Base-by-base conservation (phyloP, 2,888 invertebrate genomes). In the Liposcelis brunnea region DNA sequence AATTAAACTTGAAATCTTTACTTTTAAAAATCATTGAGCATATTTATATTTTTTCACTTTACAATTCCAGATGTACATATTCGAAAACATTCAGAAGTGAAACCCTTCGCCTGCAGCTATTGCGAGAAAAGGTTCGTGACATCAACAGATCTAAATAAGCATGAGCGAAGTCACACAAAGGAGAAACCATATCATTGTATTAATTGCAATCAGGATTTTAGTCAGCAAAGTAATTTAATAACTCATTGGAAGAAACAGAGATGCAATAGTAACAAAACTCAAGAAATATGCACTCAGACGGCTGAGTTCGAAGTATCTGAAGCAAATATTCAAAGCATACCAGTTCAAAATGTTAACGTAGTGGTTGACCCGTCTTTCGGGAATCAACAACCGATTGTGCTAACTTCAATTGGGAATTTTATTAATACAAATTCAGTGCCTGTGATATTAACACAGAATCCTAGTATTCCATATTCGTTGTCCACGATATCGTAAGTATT, bases 201-300 rank as follows among this genome's bases (percentile, higher is more conserved):
- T 5, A 19, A 12, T 6, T 40, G 40, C 40, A 18, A 14, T 18
- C 40, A 18, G 7, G 19, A 19, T 14, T 35, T 35, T 10, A 14
- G 26, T 26, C 26, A 26, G 26, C 26, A 26, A 8, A 26, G 26
- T 8, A 26, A 26, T 26, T 26, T 26, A 26, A 26, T 26, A 6
- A 26, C 26, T 14, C 35, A 35, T 35, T 15, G 15, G 15, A 35
- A 40, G 19, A 40, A 14, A 16, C 35, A 16, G 10, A 16, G 35
- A 7, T 35, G 15, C 35, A 14, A 19, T 19, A 14, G 21, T 6
- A 19, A 12, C 6, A 40, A 14, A 19, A 40, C 40, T 14, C 19
- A 40, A 21, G 40, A 40, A 11, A 40, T 21, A 19, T 40, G 40
- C 19, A 40, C 40, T 16, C 40, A 40, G 19, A 40, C 40, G 6